Base-by-base conservation (phyloP, 2,113 vertebrate species). In the Gila orcuttii region DNA sequence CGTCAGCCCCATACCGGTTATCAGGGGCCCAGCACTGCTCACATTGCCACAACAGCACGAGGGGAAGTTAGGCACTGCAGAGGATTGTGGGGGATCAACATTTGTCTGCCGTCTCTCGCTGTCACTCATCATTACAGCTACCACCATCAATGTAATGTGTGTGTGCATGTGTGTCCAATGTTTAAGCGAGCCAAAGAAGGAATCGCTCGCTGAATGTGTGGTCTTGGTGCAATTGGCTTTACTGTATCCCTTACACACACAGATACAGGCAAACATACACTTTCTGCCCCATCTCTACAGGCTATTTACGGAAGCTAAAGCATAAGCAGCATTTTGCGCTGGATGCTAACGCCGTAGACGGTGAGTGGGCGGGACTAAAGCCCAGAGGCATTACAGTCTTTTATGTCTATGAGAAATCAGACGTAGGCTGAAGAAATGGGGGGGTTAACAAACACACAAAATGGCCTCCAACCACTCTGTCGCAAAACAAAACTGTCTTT, bases 351-450 rank as follows among this genome's bases (percentile, higher is more conserved):
- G 76, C 77, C 80, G 87, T 85, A 91, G 88, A 90, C 86, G 55
- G 42, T 86, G 89, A 91, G 94, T 93, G 92, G 94, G 93, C 77
- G 92, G 91, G 90, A 83, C 42, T 74, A 52, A 83, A 50, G 50
- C 84, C 93, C 91, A 91, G 90, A 91, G 93, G 93, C 93, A 25
- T 90, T 77, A 23, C 78, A 60, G 71, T 66, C 73, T 84, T 85
- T 85, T 89, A 68, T 85, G 86, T 71, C 90, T 85, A 91, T 92
- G 92, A 93, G 92, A 94, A 95, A 93, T 95, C 91, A 92, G 83
- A 93, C 90, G 93, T 94, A 93, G 93, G 93, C 90, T 91, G 94
- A 89, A 64, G 77, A 77, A 73, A 57, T 13, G 50, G 39, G 39
- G 17, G 73, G 36, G 36, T 19, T 78, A n/a, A 78, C 33, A 79